Percentiles rank a stretch among this genome's conserved stretches.
Conservation (phyloP, 2,888 invertebrate species). For the Apamea monoglypha region DNA sequence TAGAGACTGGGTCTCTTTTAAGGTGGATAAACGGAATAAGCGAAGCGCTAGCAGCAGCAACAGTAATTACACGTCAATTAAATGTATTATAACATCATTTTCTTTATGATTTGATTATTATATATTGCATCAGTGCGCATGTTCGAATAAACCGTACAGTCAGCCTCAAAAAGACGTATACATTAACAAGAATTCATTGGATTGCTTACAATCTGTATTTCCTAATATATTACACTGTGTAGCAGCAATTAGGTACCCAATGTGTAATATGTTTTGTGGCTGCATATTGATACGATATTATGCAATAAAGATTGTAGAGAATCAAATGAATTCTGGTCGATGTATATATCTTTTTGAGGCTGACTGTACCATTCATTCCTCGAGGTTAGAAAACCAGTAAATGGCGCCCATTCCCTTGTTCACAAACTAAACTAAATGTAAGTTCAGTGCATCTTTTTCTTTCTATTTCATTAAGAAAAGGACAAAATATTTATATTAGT, state of each 20-base stretch:
- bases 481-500: too few species aligned
- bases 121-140: background rate
- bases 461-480: too few species aligned
- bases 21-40: too few species aligned
- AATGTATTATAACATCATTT: background rate
- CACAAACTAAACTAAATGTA: too few species aligned
- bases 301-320: background rate
- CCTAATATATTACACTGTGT: background rate
- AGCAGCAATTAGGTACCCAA: background rate
- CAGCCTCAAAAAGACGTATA: background rate
- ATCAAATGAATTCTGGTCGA: background rate
- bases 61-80: background rate
- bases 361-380: background rate
- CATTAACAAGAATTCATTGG: background rate
- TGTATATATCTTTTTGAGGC: background rate
- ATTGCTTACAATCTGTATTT: background rate
- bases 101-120: background rate
- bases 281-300: background rate
- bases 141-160: background rate
- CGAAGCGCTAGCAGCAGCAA: background rate
- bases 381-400: background rate
- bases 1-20: too few species aligned
- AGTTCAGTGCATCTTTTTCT: too few species aligned
- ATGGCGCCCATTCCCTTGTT: background rate
- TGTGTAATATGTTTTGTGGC: background rate